Evolutionary conservation across 2,888 invertebrate species (phyloP).

Genomic region (Nomada flava): DNA sequence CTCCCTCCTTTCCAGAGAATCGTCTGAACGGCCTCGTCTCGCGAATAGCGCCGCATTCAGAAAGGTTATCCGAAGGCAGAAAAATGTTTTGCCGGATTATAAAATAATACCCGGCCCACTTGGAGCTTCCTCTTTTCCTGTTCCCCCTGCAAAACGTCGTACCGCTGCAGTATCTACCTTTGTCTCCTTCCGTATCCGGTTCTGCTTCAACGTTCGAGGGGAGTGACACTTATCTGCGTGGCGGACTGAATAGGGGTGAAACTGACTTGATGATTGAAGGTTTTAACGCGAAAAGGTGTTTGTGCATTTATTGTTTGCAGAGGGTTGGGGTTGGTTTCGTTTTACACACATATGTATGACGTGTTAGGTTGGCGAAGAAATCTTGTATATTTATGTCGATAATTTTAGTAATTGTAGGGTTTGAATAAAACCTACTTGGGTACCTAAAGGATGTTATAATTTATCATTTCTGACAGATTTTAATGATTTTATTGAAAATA

Average conservation of each 20-base stretch:
- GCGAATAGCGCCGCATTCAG: constrained; percentile 63
- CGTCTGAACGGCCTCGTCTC: constrained; percentile 42
- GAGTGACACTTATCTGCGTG: constrained; percentile 12
- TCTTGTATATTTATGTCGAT: neutral
- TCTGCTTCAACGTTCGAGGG: neutral
- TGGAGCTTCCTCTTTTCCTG: constrained; percentile 7
- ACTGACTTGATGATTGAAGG: neutral
- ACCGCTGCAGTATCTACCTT: constrained; percentile 2
- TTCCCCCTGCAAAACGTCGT: neutral
- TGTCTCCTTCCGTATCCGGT: neutral
- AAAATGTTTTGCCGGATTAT: constrained; percentile 77
- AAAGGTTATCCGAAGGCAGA: constrained; percentile 65
- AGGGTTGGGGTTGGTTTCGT: too few species aligned
- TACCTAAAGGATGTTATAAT: too few species aligned
- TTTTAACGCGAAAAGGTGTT: neutral
- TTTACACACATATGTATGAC: neutral
- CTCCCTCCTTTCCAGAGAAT: constrained; percentile 43
- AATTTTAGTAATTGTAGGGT: too few species aligned
- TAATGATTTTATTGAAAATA: too few species aligned
- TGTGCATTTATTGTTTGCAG: neutral
- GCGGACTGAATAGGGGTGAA: constrained; percentile 1
- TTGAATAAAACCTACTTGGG: too few species aligned
- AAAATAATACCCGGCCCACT: constrained; percentile 52
- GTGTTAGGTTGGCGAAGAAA: neutral
- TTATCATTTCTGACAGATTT: too few species aligned